Conservation (phyloP, 92 coral and sea anemone genomes). For the Siderastrea radians region DNA sequence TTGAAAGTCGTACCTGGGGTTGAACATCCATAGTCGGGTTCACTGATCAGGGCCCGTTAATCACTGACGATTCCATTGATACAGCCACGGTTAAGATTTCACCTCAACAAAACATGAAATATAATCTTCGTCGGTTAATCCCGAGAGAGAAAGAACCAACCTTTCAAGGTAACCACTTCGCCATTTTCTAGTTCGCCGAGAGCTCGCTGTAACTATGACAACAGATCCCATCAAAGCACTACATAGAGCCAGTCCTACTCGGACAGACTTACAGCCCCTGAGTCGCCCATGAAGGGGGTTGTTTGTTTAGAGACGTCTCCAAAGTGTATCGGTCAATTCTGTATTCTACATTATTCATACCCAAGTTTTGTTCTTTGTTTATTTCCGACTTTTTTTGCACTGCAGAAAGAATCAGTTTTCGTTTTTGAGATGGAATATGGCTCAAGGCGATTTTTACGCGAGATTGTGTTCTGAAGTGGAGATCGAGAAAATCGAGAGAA, state of each 20-base stretch:
- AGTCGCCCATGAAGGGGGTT: no score
- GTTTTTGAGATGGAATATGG: no score
- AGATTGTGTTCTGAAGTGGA: no score
- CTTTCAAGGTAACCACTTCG: slow-evolving; percentile 4
- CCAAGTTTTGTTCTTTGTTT: no score
- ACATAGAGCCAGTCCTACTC: slow-evolving; percentile 19
- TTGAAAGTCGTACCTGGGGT: slow-evolving; percentile 21
- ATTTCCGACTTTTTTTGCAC: no score
- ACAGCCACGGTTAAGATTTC: not conserved
- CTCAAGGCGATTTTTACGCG: no score
- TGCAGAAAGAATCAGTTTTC: no score
- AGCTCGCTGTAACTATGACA: slow-evolving; percentile 37
- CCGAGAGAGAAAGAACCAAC: not conserved
- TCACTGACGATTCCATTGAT: not conserved
- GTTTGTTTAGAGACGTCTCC: no score
- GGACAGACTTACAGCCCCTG: not conserved
- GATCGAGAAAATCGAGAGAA: no score
- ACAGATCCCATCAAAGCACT: slow-evolving; percentile 14
- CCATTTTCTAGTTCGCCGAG: slow-evolving; percentile 6
- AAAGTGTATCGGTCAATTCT: no score
- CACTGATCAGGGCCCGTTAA: not conserved
- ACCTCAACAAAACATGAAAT: not conserved
- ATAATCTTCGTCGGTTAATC: not conserved
- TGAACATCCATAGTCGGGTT: slow-evolving; percentile 24
- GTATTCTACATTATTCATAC: no score